Conservation (phyloP, 2,113 vertebrate species). For the Sander vitreus region DNA sequence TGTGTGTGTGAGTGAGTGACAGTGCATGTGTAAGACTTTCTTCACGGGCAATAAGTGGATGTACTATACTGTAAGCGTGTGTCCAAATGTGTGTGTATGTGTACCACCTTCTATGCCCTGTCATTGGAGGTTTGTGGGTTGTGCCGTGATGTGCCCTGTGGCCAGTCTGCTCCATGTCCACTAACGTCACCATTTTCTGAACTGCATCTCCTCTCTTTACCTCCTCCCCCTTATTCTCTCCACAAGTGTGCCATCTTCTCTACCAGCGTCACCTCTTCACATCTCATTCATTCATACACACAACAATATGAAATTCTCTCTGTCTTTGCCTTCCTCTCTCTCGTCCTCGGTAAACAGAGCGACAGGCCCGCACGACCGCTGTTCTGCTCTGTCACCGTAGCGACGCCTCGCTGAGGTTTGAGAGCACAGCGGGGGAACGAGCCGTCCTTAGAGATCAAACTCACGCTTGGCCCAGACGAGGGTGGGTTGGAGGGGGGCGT, state of each 20-base stretch:
- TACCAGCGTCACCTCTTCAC: slow-evolving; percentile 5
- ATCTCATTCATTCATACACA: slow-evolving; percentile 31
- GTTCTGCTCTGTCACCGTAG: slow-evolving; percentile 39
- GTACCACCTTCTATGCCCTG: slow-evolving; percentile 70
- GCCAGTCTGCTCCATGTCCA: slow-evolving; percentile 74
- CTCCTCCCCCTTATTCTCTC: not conserved
- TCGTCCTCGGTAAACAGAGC: slow-evolving; percentile 5
- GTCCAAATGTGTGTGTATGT: slow-evolving; percentile 37
- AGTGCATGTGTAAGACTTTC: slow-evolving; percentile 52
- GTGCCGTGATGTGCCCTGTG: slow-evolving; percentile 77
- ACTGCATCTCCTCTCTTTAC: slow-evolving; percentile 8
- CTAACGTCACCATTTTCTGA: slow-evolving; percentile 41
- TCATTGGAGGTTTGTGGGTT: slow-evolving; percentile 76
- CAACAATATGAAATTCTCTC: slow-evolving; percentile 15
- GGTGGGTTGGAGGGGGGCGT: not conserved
- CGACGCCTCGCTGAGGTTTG: slow-evolving; percentile 33
- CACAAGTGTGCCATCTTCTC: slow-evolving; percentile 29
- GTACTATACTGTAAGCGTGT: slow-evolving; percentile 54
- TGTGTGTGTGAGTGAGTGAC: slow-evolving; percentile 56
- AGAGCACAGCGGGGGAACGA: slow-evolving; percentile 41
- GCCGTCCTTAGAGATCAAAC: slow-evolving; percentile 52
- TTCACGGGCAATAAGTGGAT: slow-evolving; percentile 38
- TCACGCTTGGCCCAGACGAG: slow-evolving; percentile 1
- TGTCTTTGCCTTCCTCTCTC: slow-evolving; percentile 8
- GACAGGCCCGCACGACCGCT: slow-evolving; percentile 6